A percentile compares a stretch with the other conserved stretches of the same genome.
phyloP scores from a whole-genome alignment of 2,888 invertebrate genomes.

The Teleogryllus oceanicus region DNA sequence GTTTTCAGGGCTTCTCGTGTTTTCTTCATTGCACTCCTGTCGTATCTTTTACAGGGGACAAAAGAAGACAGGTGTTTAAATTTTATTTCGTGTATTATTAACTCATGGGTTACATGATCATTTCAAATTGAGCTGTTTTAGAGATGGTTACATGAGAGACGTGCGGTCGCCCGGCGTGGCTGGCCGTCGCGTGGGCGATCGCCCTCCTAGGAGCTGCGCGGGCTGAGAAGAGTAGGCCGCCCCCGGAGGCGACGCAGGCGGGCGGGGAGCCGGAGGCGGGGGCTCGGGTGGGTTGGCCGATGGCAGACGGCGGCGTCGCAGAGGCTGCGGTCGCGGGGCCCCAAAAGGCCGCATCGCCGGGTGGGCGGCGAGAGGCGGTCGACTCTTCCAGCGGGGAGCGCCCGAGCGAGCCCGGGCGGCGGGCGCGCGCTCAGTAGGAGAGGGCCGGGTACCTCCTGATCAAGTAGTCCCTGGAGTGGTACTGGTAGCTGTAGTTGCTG shows the following conservation, averaged over 20 bases:
- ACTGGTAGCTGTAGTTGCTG: slow-evolving; percentile 66
- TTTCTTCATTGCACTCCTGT: slow-evolving; percentile 2
- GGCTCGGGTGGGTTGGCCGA: background rate
- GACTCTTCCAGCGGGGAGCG: background rate
- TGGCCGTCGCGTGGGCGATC: background rate
- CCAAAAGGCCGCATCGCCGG: slow-evolving; percentile 28
- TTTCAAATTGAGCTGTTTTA: background rate
- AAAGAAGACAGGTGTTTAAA: background rate
- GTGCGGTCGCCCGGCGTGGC: background rate
- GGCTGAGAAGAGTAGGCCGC: background rate
- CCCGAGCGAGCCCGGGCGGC: background rate
- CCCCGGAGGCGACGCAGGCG: background rate
- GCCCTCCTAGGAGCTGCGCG: background rate
- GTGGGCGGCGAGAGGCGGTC: background rate
- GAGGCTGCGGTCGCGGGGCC: background rate
- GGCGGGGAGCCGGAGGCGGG: background rate
- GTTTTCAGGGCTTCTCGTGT: background rate
- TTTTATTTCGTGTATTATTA: slow-evolving; percentile 11
- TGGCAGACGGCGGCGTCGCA: background rate
- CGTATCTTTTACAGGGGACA: slow-evolving; percentile 18
- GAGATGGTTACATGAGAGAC: background rate
- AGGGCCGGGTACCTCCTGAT: slow-evolving; percentile 61
- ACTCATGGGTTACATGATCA: slow-evolving; percentile 12
- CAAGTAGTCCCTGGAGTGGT: slow-evolving; percentile 71
- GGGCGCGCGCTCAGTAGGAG: slow-evolving; percentile 11